phyloP scores from a whole-genome alignment of 2,888 invertebrate species.

The Meganola albula region DNA sequence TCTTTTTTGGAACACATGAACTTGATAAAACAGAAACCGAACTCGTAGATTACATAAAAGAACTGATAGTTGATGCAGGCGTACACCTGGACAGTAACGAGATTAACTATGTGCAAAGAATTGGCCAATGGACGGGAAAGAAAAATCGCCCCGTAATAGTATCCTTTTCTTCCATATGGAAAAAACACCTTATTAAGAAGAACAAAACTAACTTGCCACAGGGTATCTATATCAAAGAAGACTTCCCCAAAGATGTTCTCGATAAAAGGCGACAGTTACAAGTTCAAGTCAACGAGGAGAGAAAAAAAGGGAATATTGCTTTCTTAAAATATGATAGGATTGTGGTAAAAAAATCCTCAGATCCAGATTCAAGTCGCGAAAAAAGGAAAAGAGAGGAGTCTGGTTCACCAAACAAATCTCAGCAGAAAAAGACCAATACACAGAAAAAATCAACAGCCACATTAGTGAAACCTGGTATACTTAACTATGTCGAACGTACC shows the following conservation, averaged over 20 bases:
- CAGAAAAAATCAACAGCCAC: slow-evolving; percentile 10
- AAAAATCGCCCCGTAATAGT: not conserved
- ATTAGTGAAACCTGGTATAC: slow-evolving; percentile 11
- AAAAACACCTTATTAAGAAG: slow-evolving; percentile 5
- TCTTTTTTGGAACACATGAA: slow-evolving; percentile 5
- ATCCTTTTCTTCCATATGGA: slow-evolving; percentile 1
- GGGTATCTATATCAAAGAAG: slow-evolving; percentile 12
- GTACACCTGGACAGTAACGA: slow-evolving; percentile 5
- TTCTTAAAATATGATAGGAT: slow-evolving; percentile 13
- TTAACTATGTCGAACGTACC: slow-evolving; percentile 10
- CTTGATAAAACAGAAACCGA: slow-evolving; percentile 1
- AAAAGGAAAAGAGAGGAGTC: slow-evolving; percentile 18
- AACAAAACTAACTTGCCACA: slow-evolving; percentile 8
- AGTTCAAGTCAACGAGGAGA: not conserved
- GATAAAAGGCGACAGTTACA: slow-evolving; percentile 14
- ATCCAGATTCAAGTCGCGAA: slow-evolving; percentile 8
- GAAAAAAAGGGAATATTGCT: slow-evolving; percentile 5
- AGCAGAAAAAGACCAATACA: slow-evolving; percentile 4
- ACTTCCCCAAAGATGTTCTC: slow-evolving; percentile 12
- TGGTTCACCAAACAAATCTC: slow-evolving; percentile 11
- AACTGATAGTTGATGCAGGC: slow-evolving; percentile 9
- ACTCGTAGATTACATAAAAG: slow-evolving; percentile 9
- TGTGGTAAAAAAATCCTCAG: slow-evolving; percentile 9
- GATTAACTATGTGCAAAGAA: slow-evolving; percentile 1
- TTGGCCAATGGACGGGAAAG: not conserved